These are phyloP conservation scores for Orthonevra nobilis DNA, from an alignment of 2,888 invertebrate species.

Conservation along the genomic window DNA sequence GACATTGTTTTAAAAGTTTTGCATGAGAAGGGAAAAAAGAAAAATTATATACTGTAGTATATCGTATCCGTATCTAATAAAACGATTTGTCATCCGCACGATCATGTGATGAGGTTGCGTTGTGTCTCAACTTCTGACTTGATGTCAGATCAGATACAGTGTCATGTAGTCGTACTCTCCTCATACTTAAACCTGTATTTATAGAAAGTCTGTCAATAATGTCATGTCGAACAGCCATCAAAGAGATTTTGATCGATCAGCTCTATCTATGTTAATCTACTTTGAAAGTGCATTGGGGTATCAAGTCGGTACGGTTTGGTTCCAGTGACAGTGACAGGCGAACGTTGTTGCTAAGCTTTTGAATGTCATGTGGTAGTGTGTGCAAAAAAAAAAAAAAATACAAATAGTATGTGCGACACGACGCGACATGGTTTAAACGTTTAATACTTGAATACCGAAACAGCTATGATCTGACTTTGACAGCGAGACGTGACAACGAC, in stretches of 20 bases:
- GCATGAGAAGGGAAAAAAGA: constrained; percentile 26
- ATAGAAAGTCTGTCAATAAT: constrained; percentile 65
- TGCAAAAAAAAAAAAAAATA: constrained; percentile 14
- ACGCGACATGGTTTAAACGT: constrained; percentile 38
- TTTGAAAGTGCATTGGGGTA: constrained; percentile 53
- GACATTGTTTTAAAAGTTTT: neutral
- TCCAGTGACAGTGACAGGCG: constrained; percentile 44
- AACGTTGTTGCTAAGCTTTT: constrained; percentile 57
- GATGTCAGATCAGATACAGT: constrained; percentile 19
- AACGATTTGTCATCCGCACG: constrained; percentile 34
- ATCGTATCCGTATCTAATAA: constrained; percentile 28
- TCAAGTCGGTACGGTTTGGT: no score
- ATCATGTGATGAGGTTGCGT: constrained; percentile 34
- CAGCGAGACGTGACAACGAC: constrained; percentile 59
- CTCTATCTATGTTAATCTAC: constrained; percentile 62
- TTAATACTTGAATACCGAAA: constrained; percentile 46
- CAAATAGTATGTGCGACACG: neutral
- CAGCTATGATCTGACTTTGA: constrained; percentile 59
- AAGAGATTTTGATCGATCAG: constrained; percentile 63
- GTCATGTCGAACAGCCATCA: constrained; percentile 56
- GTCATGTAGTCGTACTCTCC: no score
- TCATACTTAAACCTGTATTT: neutral
- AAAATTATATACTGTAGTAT: no score
- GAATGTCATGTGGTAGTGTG: constrained; percentile 48
- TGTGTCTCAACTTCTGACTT: neutral